Percentiles rank a stretch among this genome's conserved stretches.
Conservation (phyloP, 2,797 vertebrate genomes). For the Octomys mimax region DNA sequence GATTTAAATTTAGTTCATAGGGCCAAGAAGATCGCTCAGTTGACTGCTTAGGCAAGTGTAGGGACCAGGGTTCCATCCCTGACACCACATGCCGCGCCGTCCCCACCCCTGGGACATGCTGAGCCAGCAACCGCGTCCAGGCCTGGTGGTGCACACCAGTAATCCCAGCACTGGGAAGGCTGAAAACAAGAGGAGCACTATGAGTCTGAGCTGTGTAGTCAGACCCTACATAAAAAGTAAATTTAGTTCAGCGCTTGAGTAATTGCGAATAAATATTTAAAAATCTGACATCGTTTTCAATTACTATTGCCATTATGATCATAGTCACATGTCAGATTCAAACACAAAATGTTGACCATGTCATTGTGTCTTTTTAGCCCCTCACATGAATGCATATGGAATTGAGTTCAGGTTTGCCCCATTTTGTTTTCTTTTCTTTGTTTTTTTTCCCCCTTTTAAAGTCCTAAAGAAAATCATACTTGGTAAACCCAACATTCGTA, state of each 20-base stretch:
- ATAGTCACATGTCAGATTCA: neutral
- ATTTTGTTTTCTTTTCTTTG: neutral
- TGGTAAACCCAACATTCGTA: neutral
- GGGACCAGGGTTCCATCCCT: too few species aligned
- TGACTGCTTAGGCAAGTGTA: too few species aligned
- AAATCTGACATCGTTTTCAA: neutral
- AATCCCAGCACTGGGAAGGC: too few species aligned
- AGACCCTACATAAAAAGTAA: neutral
- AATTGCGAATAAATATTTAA: neutral
- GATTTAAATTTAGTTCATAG: neutral
- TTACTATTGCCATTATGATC: neutral
- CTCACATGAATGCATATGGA: neutral
- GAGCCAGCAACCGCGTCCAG: too few species aligned
- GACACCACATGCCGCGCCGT: too few species aligned
- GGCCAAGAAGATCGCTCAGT: too few species aligned
- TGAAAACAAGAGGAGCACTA: too few species aligned
- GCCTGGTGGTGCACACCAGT: too few species aligned
- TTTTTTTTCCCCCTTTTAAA: slow-evolving; percentile 14
- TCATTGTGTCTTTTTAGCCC: slow-evolving; percentile 1
- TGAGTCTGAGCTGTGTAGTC: too few species aligned
- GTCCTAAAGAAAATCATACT: neutral
- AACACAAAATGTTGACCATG: neutral
- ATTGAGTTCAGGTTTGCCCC: neutral
- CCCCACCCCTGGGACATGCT: too few species aligned
- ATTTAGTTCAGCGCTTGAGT: slow-evolving; percentile 22